Conservation (phyloP, 2,797 vertebrate genomes). For the Aythya fuligula region DNA sequence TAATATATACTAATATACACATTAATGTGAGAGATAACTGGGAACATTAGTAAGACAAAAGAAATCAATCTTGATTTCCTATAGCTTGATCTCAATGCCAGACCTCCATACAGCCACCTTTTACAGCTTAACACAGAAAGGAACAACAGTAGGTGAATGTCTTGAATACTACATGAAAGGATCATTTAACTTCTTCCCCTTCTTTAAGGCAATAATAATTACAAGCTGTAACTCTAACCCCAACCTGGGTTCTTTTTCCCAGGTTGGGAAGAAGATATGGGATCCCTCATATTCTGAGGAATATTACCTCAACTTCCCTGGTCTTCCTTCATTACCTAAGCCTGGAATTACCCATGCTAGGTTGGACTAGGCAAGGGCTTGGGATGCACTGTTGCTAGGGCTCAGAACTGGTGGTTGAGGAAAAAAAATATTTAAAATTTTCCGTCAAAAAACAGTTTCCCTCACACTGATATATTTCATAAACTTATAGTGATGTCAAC, state of each 20-base stretch:
- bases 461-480: background rate
- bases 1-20: too few relatives aligned
- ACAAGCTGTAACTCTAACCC: background rate
- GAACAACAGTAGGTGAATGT: background rate
- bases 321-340: background rate
- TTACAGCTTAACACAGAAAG: background rate
- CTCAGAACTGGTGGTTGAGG: background rate
- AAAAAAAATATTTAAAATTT: background rate
- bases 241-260: background rate
- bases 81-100: background rate
- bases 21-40: background rate
- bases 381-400: background rate
- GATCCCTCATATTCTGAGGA: background rate
- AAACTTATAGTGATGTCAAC: background rate
- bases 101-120: background rate
- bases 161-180: background rate
- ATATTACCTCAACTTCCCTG: rapidly evolving
- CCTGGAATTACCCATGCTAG: background rate
- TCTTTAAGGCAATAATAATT: background rate
- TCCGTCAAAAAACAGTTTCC: rapidly evolving
- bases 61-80: background rate
- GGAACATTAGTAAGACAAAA: background rate
- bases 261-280: too few relatives aligned
- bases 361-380: background rate
- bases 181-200: background rate